phyloP scores from a whole-genome alignment of 2,797 vertebrate species.

The Channa striata region DNA sequence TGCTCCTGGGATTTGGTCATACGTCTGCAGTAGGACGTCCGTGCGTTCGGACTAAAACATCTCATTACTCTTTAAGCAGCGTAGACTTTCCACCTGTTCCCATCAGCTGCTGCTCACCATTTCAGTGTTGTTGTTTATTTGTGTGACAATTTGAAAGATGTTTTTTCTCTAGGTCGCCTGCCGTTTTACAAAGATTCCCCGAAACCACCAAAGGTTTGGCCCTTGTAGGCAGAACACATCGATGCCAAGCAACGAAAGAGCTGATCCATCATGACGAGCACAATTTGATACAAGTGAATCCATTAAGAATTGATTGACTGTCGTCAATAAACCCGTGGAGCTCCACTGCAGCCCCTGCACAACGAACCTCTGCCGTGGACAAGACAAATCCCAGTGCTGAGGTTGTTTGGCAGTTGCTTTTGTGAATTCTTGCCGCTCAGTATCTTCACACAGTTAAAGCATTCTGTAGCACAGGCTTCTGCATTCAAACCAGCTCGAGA shows the following conservation, averaged over 20 bases:
- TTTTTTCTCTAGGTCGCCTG: constrained; percentile 2
- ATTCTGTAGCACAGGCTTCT: constrained; percentile 2
- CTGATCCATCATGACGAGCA: constrained; percentile 69
- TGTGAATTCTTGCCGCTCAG: not conserved
- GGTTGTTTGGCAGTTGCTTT: not conserved
- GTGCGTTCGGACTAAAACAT: not conserved
- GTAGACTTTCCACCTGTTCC: not conserved
- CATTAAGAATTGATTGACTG: constrained; percentile 67
- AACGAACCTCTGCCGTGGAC: not conserved
- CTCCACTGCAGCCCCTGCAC: constrained; percentile 29
- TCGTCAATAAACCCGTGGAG: constrained; percentile 60
- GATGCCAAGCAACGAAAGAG: constrained; percentile 58
- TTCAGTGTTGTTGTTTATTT: not conserved
- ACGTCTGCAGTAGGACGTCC: not conserved
- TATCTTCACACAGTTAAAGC: constrained; percentile 14
- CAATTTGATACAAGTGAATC: constrained; percentile 72
- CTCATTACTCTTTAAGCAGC: not conserved
- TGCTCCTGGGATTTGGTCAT: not conserved
- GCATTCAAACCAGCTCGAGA: constrained; percentile 26
- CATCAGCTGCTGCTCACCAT: not conserved
- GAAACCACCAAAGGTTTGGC: constrained; percentile 31
- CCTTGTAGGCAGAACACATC: constrained; percentile 52
- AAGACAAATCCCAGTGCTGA: constrained; percentile 1
- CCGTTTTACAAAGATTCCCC: constrained; percentile 24
- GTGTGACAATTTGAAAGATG: not conserved